phyloP scores from a whole-genome alignment of 2,888 invertebrate genomes.

The Tricholauxania praeusta region DNA sequence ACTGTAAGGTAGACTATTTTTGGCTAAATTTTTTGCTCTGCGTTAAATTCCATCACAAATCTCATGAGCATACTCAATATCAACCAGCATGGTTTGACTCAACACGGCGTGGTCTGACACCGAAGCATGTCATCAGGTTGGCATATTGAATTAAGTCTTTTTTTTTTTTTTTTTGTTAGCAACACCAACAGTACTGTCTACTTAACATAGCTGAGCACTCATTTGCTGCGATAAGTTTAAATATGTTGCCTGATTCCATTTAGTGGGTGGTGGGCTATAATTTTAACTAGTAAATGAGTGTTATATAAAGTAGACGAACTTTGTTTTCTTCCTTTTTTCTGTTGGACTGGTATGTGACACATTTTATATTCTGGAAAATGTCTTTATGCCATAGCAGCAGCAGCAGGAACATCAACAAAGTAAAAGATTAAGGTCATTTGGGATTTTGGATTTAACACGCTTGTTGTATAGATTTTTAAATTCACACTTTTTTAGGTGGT shows the following conservation, averaged over 20 bases:
- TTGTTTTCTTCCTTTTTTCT: neutral
- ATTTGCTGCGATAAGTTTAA: neutral
- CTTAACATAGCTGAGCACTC: neutral
- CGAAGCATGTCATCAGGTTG: slow-evolving; percentile 8
- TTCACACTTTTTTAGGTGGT: too few species aligned
- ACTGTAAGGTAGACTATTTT: neutral
- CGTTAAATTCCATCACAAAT: too few species aligned
- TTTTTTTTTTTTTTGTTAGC: neutral
- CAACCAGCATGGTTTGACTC: neutral
- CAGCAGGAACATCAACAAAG: neutral
- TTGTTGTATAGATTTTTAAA: too few species aligned
- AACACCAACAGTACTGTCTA: neutral
- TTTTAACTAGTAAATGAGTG: too few species aligned
- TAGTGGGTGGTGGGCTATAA: too few species aligned
- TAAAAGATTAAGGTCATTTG: neutral
- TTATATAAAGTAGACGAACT: too few species aligned
- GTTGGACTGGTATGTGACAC: neutral
- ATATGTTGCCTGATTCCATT: slow-evolving; percentile 6
- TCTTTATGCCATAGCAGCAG: neutral
- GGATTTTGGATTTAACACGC: slow-evolving; percentile 1
- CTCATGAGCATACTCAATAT: too few species aligned
- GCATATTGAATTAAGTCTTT: slow-evolving; percentile 13
- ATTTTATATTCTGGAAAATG: neutral
- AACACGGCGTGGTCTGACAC: neutral
- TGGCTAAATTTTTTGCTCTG: too few species aligned